Evolutionary conservation across 2,113 vertebrate genomes (phyloP), one percentile per base, ranked within the genome.

Genomic region (Misgurnus anguillicaudatus): DNA sequence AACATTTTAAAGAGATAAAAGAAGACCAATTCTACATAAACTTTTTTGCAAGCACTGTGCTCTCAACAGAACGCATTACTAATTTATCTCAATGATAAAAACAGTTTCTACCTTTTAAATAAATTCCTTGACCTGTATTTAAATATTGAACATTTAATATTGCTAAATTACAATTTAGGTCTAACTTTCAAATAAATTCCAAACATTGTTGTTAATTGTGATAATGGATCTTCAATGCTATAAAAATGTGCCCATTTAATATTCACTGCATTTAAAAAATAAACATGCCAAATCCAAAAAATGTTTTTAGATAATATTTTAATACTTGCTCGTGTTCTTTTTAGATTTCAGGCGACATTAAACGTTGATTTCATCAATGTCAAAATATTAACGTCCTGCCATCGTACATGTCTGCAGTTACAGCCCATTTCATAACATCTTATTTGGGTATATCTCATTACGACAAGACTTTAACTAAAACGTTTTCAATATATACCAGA

Each of bases 401-500:
- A 51, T 64, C 31, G 73, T 75, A 75, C 42, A 75, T 63, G 19
- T 74, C 31, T 71, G 17, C 53, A 72, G 55, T 64, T 64, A 75
- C 73, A 63, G 45, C 42, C 11, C 24, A 75, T 38, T 64, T 31
- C 61, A 76, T 24, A 76, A 76, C 74, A 76, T 38, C 36, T 51
- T 31, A 61, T 47, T 31, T 61, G 4, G 51, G 51, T 78, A 78
- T 9, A 19, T 63, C n/a, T 57, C 21, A 16, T 24, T 51, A 51
- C 53, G 57, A 77, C 63, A 82, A 82, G 68, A 76, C 24, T 75
- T 63, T 2, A 63, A 19, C n/a, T 57, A 64, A 48, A 80, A 78
- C 36, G 58, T 76, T 80, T 67, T 48, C 76, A 58, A 55, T 58
- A 82, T 85, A 91, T 87, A 88, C 87, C 82, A 90, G 87, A 80